Base-by-base conservation (phyloP, 2,888 invertebrate species). In the Platerodrilus igneus region DNA sequence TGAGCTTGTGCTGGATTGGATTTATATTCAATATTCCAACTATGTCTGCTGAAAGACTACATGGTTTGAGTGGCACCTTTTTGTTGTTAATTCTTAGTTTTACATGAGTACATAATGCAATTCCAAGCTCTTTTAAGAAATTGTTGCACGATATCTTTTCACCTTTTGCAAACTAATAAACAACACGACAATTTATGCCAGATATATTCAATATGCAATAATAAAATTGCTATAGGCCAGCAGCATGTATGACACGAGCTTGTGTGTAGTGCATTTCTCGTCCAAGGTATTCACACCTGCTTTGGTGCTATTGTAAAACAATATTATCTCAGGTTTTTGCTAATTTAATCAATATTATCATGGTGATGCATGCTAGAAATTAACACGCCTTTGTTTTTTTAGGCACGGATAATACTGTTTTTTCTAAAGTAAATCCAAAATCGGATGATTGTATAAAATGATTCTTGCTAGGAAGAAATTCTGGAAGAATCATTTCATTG, bases 211-310 rank as follows among this genome's bases (percentile, higher is more conserved):
- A 10, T 8, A 34, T 34, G 25, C 17, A 23, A 9, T n/a, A 13
- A 21, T n/a, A 53, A 56, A 19, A 56, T 38, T 15, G 47, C 52
- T 39, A 55, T 23, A 22, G 52, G 54, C 55, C 57, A 58, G 10
- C 57, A 23, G 38, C 51, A 41, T 28, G 47, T 53, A 42, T 51
- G 23, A 23, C 53, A 40, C 32, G 41, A 37, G 23, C 36, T 42
- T 20, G 48, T 43, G 41, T 52, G 27, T 52, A 28, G 50, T 48
- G 47, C 50, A 55, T 37, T 52, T 57, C 34, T 52, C 28, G 33
- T 57, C 53, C 8, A 56, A 21, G 13, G 41, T 28, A 38, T 54
- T 48, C n/a, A 51, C 49, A 14, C 49, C 48, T 33, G 46, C 50
- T 47, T 57, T 55, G 10, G 52, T 56, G 17, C 30, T 41, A 40